phyloP scores from a whole-genome alignment of 2,888 invertebrate species.

The Dusona sp. region DNA sequence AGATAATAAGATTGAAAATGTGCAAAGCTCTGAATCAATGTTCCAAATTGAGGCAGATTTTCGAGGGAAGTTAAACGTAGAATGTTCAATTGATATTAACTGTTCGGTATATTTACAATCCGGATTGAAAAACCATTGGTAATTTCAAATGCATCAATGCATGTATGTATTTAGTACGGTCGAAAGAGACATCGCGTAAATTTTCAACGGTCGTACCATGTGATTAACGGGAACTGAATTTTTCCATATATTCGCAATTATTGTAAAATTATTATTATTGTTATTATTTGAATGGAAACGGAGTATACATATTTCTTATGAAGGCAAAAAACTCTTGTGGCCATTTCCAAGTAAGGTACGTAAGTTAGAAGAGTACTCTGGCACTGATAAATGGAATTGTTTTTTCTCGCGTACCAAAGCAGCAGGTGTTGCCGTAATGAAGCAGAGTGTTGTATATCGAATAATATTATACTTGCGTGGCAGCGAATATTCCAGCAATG shows the following conservation, averaged over 20 bases:
- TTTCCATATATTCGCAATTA: background rate
- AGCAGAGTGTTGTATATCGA: conserved; percentile 18
- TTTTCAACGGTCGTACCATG: background rate
- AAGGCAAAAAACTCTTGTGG: background rate
- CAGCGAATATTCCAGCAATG: conserved; percentile 43
- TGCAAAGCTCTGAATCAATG: background rate
- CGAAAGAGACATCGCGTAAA: background rate
- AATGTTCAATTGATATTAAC: background rate
- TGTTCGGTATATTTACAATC: background rate
- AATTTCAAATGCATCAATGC: no score
- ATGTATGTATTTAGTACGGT: no score
- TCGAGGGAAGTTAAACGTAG: background rate
- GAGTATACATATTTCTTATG: background rate
- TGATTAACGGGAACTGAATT: background rate
- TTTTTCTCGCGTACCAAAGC: conserved; percentile 19
- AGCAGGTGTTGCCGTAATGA: conserved; percentile 40
- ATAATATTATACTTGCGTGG: conserved; percentile 24
- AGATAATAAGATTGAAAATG: background rate
- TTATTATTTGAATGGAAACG: background rate
- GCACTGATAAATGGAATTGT: conserved; percentile 15
- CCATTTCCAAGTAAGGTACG: background rate
- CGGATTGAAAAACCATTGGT: no score
- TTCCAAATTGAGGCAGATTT: background rate
- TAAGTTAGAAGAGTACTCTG: background rate
- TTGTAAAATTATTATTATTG: background rate